phyloP scores from a whole-genome alignment of 2,113 vertebrate genomes.

The Ophthalmolycus amberensis region DNA sequence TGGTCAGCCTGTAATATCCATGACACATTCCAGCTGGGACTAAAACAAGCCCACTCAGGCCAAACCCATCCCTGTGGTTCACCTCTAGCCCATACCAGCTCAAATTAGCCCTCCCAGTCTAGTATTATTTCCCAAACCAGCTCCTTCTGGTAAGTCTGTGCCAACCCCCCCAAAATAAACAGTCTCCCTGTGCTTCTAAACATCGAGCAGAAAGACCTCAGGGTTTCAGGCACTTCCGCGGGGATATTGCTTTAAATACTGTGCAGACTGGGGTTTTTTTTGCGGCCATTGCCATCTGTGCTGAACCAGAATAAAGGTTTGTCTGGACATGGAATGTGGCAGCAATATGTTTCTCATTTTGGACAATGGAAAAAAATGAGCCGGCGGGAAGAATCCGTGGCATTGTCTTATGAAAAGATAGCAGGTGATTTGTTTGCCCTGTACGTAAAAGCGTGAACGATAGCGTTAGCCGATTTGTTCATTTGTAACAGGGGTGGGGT shows the following conservation, averaged over 20 bases:
- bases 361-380: slow-evolving; percentile 21
- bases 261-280: neutral
- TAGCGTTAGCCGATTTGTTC: neutral
- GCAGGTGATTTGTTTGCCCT: neutral
- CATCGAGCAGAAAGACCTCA: neutral
- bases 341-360: slow-evolving; percentile 20
- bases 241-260: slow-evolving; percentile 14
- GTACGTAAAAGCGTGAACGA: neutral
- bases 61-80: slow-evolving; percentile 46
- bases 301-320: slow-evolving; percentile 40
- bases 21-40: slow-evolving; percentile 50
- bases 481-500: neutral
- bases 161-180: slow-evolving; percentile 18
- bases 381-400: neutral
- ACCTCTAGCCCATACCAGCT: slow-evolving; percentile 40
- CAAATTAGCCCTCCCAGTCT: slow-evolving; percentile 48
- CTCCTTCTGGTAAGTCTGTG: slow-evolving; percentile 25
- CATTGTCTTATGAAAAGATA: neutral
- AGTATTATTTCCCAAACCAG: slow-evolving; percentile 44
- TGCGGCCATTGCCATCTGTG: slow-evolving; percentile 11
- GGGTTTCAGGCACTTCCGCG: slow-evolving; percentile 16
- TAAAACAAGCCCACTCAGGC: slow-evolving; percentile 35
- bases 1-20: slow-evolving; percentile 24
- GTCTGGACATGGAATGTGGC: slow-evolving; percentile 44
- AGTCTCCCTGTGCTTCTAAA: slow-evolving; percentile 26